These are phyloP conservation scores for Silurus aristotelis DNA, from an alignment of 2,797 vertebrate species.

Conservation along the genomic window DNA sequence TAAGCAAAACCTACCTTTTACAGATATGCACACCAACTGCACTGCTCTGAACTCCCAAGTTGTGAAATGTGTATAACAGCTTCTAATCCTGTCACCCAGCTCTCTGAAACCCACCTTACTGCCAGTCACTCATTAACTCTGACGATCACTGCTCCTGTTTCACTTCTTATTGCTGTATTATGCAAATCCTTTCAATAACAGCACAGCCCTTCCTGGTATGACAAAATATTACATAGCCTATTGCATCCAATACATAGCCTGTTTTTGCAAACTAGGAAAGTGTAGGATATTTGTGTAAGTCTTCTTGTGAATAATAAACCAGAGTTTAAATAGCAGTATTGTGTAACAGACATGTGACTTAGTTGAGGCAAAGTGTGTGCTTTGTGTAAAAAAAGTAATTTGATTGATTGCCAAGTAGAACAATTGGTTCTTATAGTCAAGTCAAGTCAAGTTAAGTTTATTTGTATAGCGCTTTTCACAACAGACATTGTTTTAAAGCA, in stretches of 20 bases:
- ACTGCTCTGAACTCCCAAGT: conserved; percentile 11
- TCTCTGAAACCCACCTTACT: conserved; percentile 5
- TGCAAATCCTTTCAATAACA: neutral
- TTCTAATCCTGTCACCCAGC: neutral
- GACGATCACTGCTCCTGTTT: neutral
- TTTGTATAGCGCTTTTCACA: too few relatives aligned
- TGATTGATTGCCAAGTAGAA: neutral
- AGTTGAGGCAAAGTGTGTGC: neutral
- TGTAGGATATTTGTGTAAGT: neutral
- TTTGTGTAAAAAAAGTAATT: neutral
- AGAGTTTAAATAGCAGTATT: neutral
- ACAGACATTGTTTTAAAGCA: too few relatives aligned
- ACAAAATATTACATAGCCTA: neutral
- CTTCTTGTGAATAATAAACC: neutral
- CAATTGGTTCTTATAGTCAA: neutral
- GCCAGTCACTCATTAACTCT: conserved; percentile 42
- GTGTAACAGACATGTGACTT: neutral
- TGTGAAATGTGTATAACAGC: neutral
- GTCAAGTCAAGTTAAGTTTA: too few relatives aligned
- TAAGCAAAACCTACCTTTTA: conserved; percentile 6
- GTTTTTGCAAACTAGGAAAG: neutral
- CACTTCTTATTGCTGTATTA: neutral
- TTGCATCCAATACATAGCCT: neutral
- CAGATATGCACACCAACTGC: neutral
- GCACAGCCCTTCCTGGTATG: neutral